Percentiles rank a stretch among this genome's conserved stretches.
Evolutionary conservation across 2,113 vertebrate species (phyloP).

Genomic region (Xenus cinereus): DNA sequence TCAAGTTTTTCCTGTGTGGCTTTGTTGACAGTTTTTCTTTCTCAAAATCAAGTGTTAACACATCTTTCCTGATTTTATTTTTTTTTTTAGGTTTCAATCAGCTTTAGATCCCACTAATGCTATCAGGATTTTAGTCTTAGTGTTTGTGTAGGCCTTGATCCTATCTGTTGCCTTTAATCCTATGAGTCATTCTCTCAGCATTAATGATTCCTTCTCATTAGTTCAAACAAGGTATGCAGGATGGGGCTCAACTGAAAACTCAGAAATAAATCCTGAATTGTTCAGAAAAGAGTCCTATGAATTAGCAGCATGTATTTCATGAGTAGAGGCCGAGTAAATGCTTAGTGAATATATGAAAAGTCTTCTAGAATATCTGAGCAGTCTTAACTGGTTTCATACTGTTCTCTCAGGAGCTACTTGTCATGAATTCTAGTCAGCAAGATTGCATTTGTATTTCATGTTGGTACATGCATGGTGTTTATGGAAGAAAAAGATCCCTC

Average conservation of each 20-base stretch:
- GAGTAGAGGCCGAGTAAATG: slow-evolving; percentile 19
- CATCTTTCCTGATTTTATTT: background rate
- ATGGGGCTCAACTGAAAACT: background rate
- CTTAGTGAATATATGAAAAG: background rate
- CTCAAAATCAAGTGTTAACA: background rate
- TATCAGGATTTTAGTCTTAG: background rate
- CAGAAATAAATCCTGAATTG: background rate
- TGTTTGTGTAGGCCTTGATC: background rate
- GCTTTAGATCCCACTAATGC: background rate
- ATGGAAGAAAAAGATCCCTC: slow-evolving; percentile 52
- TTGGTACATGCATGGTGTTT: slow-evolving; percentile 54
- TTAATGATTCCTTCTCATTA: background rate
- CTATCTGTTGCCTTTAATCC: background rate
- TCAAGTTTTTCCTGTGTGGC: background rate
- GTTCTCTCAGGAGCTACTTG: slow-evolving; percentile 52
- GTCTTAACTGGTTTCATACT: slow-evolving; percentile 6
- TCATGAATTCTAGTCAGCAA: slow-evolving; percentile 48
- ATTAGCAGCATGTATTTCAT: background rate
- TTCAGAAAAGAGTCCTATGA: background rate
- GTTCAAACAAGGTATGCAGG: background rate
- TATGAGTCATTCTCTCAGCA: background rate
- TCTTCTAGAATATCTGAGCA: background rate
- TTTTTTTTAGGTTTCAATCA: background rate
- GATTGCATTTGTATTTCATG: slow-evolving; percentile 46
- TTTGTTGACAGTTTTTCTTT: background rate